phyloP scores from a whole-genome alignment of 2,797 vertebrate genomes.

The Rousettus madagascariensis region DNA sequence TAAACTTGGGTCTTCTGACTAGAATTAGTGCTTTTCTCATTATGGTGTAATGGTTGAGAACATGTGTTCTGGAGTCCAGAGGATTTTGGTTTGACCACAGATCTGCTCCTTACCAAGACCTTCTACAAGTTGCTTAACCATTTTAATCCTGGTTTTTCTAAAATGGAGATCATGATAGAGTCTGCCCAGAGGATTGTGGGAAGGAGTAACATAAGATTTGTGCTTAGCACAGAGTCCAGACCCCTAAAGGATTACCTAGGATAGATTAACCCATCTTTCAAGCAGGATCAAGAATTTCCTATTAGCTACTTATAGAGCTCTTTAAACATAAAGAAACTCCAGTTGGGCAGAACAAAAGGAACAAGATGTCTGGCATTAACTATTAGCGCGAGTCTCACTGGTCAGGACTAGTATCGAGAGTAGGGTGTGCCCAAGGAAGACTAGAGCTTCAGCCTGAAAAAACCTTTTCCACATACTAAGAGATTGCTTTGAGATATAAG shows the following conservation, averaged over 20 bases:
- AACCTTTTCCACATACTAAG: not conserved
- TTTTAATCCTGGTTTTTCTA: not conserved
- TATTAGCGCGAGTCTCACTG: not conserved
- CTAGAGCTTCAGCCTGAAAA: not conserved
- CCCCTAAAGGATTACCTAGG: not conserved
- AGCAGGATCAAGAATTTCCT: not conserved
- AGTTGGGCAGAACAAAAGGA: not conserved
- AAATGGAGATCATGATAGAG: not conserved
- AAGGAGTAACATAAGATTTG: not conserved
- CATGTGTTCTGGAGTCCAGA: not conserved
- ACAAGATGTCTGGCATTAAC: not conserved
- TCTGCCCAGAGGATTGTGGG: not conserved
- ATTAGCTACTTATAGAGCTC: not conserved
- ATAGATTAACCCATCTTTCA: not conserved
- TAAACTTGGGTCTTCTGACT: not conserved
- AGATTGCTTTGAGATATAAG: constrained; percentile 54
- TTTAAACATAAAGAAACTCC: constrained; percentile 23
- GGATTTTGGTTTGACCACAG: not conserved
- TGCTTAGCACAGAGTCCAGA: not conserved
- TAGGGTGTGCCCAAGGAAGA: not conserved
- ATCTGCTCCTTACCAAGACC: not conserved
- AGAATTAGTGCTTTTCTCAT: not conserved
- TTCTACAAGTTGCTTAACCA: not conserved
- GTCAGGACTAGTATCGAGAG: not conserved
- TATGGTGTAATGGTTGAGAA: not conserved